A percentile compares a stretch with the other conserved stretches of the same genome.
phyloP scores from a whole-genome alignment of 2,888 invertebrate genomes.

The Monoplex corrugatus region DNA sequence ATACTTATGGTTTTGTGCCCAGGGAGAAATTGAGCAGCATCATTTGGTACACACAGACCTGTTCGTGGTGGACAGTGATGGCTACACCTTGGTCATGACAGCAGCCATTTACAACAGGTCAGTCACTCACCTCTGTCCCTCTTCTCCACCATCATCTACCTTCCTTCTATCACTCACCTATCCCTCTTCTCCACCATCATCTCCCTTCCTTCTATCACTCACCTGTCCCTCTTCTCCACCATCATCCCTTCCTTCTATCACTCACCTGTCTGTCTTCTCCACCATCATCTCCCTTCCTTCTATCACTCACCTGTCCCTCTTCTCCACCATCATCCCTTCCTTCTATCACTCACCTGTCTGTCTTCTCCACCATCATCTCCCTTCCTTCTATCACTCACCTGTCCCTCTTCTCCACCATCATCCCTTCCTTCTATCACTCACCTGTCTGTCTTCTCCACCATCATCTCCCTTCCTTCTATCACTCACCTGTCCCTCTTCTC shows the following conservation, averaged over 20 bases:
- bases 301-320: neutral
- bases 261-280: no score
- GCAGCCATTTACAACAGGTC: constrained; percentile 69
- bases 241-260: no score
- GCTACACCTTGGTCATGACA: constrained; percentile 73
- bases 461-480: no score
- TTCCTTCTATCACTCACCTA: no score
- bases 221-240: no score
- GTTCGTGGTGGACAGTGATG: constrained; percentile 66
- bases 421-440: no score
- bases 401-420: neutral
- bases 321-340: neutral
- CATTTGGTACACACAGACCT: constrained; percentile 67
- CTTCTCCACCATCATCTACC: neutral
- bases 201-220: no score
- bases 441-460: no score
- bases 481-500: no score
- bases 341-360: neutral
- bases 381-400: neutral
- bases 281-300: neutral
- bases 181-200: neutral
- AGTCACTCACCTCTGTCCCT: neutral
- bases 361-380: neutral
- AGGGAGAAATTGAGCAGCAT: constrained; percentile 66
- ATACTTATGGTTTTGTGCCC: no score